phyloP scores from a whole-genome alignment of 2,888 invertebrate genomes.

The Helicoverpa assulta region DNA sequence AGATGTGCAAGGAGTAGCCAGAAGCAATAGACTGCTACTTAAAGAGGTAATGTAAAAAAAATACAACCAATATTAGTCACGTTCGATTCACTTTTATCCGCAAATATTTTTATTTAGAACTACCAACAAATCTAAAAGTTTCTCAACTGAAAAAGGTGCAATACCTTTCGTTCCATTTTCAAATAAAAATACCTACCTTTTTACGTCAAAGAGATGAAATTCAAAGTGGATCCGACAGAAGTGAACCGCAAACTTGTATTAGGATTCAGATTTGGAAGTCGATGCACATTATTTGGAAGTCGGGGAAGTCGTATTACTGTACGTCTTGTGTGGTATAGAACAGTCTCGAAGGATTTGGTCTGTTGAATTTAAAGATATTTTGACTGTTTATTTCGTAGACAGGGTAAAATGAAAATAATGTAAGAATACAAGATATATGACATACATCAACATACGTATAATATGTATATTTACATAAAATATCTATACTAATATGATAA shows the following conservation, averaged over 20 bases:
- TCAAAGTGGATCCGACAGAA: slow-evolving; percentile 23
- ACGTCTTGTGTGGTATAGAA: neutral
- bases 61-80: too few species aligned
- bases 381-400: neutral
- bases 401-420: too few species aligned
- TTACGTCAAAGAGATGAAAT: slow-evolving; percentile 29
- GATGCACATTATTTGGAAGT: slow-evolving; percentile 5
- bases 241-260: slow-evolving; percentile 30
- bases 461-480: too few species aligned
- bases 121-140: neutral
- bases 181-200: slow-evolving; percentile 25
- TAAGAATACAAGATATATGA: too few species aligned
- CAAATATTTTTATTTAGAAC: neutral
- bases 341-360: neutral
- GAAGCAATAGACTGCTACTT: neutral
- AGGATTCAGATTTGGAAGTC: slow-evolving; percentile 12
- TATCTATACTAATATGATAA: too few species aligned
- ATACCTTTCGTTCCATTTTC: slow-evolving; percentile 14
- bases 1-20: neutral
- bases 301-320: slow-evolving; percentile 1
- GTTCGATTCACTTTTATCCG: too few species aligned
- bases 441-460: too few species aligned
- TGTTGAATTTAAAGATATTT: neutral
- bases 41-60: too few species aligned
- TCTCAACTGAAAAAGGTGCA: neutral